Evolutionary conservation across 1,140 invertebrate species (phyloP).

Genomic region (Leptopilina boulardi): DNA sequence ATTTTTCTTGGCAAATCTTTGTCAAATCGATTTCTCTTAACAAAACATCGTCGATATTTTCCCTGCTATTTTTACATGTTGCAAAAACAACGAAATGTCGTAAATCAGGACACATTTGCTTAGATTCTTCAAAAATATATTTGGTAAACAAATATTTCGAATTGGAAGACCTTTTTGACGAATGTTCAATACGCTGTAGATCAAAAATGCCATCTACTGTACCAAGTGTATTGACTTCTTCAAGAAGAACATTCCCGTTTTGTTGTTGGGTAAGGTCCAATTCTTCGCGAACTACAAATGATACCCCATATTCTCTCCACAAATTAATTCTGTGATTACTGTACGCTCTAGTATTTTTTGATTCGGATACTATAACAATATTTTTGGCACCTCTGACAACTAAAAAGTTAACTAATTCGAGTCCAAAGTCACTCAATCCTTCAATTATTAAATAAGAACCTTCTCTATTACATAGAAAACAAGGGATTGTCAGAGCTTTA

Average conservation of each 20-base stretch:
- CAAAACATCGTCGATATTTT: background rate
- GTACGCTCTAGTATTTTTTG: conserved; percentile 79
- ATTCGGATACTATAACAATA: conserved; percentile 87
- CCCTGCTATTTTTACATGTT: background rate
- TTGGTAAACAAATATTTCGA: conserved; percentile 41
- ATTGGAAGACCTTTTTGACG: background rate
- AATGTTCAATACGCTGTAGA: conserved; percentile 34
- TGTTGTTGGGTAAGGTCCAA: conserved; percentile 62
- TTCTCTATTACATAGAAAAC: conserved; percentile 52
- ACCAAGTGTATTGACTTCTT: conserved; percentile 42
- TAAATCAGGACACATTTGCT: conserved; percentile 28
- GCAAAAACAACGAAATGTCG: conserved; percentile 49
- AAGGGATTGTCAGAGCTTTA: conserved; percentile 30
- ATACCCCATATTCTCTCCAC: conserved; percentile 48
- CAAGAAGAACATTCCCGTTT: conserved; percentile 47
- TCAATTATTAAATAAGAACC: conserved; percentile 79
- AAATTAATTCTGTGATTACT: conserved; percentile 55
- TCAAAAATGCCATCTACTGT: conserved; percentile 51
- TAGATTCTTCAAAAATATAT: conserved; percentile 48
- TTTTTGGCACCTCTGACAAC: conserved; percentile 86
- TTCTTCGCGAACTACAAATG: conserved; percentile 38
- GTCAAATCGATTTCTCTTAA: background rate
- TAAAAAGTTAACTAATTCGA: conserved; percentile 95
- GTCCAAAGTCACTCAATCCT: conserved; percentile 92
- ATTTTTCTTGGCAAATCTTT: background rate